Evolutionary conservation across 2,797 vertebrate genomes (phyloP), one percentile per base, ranked within the genome.

Genomic region (Sorex maritimensis): DNA sequence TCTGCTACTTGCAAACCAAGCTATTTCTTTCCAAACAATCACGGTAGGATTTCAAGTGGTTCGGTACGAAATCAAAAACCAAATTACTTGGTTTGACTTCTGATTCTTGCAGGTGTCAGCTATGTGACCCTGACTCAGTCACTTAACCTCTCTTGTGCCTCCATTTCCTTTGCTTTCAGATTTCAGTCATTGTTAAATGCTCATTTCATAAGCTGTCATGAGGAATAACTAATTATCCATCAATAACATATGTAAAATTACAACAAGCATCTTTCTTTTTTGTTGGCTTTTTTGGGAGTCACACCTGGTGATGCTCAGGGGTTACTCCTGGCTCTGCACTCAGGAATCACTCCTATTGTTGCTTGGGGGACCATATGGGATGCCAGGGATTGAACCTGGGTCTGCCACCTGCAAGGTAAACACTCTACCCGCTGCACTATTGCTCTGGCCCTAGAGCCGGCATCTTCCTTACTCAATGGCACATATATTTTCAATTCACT

Each of bases 11-110:
- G 23, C 2, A 67, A 38, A 24, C 23, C 69, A 34, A 72, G n/a
- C 17, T 19, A 52, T 80, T 92, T 46, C 23, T 83, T 86, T 81
- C 72, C n/a, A 49, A 72, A 63, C 88, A 72, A 19, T 65, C 1
- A 19, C 49, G 28, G n/a, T 30, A 84, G 41, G 12, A 49, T 68
- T 49, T 81, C 46, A 74, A 83, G 19, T 23, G 52, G 58, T 17
- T 65, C 81, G 73, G 49, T 55, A 67, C 1, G 73, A 80, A 61
- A 80, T 86, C 30, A 68, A 73, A 91, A 88, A 79, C 73, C 13
- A 34, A 65, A 34, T 19, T n/a, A 2, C 28, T 14, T 72, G 28
- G n/a, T 61, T 90, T 91, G 41, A 88, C 52, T 79, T 91, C 81
- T 89, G 58, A 9, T 52, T 85, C 44, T 72, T 24, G 34, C 52